phyloP scores from a whole-genome alignment of 2,888 invertebrate genomes.

The Thysanoteuthis rhombus region DNA sequence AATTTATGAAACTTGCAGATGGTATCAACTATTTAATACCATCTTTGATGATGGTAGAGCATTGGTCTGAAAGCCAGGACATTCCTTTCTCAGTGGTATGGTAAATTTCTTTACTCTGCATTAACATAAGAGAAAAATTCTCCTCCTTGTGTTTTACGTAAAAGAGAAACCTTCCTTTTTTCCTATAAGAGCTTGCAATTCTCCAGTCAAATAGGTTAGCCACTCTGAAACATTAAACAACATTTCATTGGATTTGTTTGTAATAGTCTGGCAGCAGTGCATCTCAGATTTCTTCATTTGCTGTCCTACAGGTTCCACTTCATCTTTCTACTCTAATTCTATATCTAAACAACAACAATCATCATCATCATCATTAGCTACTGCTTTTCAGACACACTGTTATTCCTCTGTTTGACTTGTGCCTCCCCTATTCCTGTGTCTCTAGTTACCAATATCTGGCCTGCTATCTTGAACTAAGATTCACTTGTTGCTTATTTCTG shows the following conservation, averaged over 20 bases:
- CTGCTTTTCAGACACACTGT: not conserved
- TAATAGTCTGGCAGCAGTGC: not conserved
- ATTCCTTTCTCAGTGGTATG: no score
- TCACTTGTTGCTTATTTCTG: slow-evolving; percentile 1
- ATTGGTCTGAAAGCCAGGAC: no score
- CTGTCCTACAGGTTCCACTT: no score
- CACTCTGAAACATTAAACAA: not conserved
- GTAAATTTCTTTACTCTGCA: no score
- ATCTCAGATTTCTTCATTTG: not conserved
- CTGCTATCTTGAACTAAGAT: not conserved
- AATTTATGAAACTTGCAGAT: no score
- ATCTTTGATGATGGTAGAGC: no score
- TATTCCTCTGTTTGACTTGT: not conserved
- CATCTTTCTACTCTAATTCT: not conserved
- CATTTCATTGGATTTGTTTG: not conserved
- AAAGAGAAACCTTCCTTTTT: not conserved
- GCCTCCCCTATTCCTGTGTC: not conserved
- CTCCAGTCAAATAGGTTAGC: no score
- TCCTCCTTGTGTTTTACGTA: no score
- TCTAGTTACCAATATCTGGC: not conserved
- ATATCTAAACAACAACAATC: not conserved
- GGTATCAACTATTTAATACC: no score
- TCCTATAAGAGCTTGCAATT: no score
- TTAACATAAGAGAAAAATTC: no score
- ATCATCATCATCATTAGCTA: not conserved